Conservation (phyloP, 2,888 invertebrate genomes). For the Catocala fraxini region DNA sequence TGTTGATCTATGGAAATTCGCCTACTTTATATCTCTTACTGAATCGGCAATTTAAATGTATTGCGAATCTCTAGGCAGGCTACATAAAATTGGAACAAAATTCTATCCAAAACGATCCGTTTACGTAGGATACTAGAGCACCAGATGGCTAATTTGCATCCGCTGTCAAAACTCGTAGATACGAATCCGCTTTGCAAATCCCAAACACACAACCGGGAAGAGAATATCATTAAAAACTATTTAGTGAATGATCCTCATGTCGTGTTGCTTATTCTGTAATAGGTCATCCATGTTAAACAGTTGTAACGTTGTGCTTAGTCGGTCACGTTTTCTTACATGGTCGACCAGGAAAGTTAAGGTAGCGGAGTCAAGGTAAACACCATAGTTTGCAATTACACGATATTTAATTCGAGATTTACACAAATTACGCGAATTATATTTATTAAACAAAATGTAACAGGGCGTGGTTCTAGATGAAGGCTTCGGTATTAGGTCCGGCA, state of each 20-base stretch:
- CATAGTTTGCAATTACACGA: too few relatives aligned
- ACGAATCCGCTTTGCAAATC: conserved; percentile 25
- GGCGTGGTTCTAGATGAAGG: too few relatives aligned
- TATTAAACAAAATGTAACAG: too few relatives aligned
- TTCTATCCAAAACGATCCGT: conserved; percentile 27
- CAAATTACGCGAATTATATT: too few relatives aligned
- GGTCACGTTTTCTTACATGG: too few relatives aligned
- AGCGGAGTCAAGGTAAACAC: too few relatives aligned
- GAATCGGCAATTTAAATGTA: background rate
- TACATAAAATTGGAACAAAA: conserved; percentile 30
- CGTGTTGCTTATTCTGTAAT: background rate
- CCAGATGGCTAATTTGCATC: conserved; percentile 52
- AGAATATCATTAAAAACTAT: conserved; percentile 15
- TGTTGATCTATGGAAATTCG: too few relatives aligned
- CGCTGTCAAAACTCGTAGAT: conserved; percentile 36
- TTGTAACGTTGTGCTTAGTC: too few relatives aligned
- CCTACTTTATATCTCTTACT: background rate
- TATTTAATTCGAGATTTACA: too few relatives aligned
- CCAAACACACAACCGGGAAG: conserved; percentile 24
- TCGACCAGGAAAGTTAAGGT: too few relatives aligned
- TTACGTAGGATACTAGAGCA: conserved; percentile 29
- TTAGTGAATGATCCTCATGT: background rate
- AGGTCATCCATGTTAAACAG: too few relatives aligned
- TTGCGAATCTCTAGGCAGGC: background rate
- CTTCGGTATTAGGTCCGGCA: too few relatives aligned